Evolutionary conservation across 2,888 invertebrate genomes (phyloP), one percentile per base, ranked within the genome.

Genomic region (Rhyacophila evoluta): DNA sequence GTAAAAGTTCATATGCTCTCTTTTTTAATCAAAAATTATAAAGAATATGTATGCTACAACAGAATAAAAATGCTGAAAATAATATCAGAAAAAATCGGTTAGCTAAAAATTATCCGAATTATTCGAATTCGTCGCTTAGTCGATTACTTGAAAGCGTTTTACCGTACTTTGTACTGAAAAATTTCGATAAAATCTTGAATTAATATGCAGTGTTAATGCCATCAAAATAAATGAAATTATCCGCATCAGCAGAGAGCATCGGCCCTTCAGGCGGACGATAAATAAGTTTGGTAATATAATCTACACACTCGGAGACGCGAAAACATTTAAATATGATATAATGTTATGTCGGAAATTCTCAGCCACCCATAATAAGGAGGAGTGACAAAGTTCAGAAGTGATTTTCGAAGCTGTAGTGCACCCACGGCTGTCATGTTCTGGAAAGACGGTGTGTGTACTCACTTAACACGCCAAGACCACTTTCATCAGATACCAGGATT

Each of bases 381-480:
- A 72, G 72, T 72, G 72, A 72, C 72, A 72, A 72, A 72, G 37
- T 72, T 38, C 72, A 72, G 72, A 38, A 72, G 72, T 72, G 72
- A 72, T 72, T 72, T 36, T 55, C 55, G 55, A 55, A 55, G 37
- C 38, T 72, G 72, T 72, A 72, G 27, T 27, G 38, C 72, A 72
- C 72, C 72, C 72, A 72, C 72, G 72, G 19, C 72, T 15, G 72
- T 72, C 72, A 38, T 72, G 72, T 72, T 55, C 55, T 55, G 10
- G 55, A 19, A 55, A 55, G 55, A 55, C 55, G 19, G 19, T 55
- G 15, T 55, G 55, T 55, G 55, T 55, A 55, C 55, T 55, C 55
- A 55, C 55, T 55, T 55, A 55, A 55, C 55, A 55, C 55, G 19
- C 55, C 1, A 10, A 55, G 55, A 10, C 55, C 55, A 25, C 55